Base-by-base conservation (phyloP, 2,797 vertebrate genomes). In the Dipus sagitta region DNA sequence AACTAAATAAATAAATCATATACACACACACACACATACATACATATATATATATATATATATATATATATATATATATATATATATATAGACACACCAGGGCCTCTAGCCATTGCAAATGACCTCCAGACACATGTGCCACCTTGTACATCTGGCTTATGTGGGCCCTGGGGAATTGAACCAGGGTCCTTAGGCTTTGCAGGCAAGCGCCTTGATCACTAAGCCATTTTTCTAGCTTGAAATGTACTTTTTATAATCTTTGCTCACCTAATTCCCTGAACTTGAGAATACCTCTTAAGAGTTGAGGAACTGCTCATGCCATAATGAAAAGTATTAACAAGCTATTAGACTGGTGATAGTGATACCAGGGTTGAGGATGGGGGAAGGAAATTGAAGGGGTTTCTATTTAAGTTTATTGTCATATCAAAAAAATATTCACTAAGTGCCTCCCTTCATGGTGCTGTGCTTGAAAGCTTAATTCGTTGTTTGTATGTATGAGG, bases 321-420 rank as follows among this genome's bases (percentile, higher is more conserved):
- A 23, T 95, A 92, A 67, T 58, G 67, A 90, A 65, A 93, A 65
- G 26, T 85, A 47, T 84, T 91, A 83, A 86, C 60, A 91, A 91
- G 34, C 38, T 28, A 23, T 5, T 28, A 65, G n/a, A 71, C 32
- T 93, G 52, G 72, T 5, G 3, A 52, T 81, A 42, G 52, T 3
- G 3, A 34, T 92, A 58, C 28, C 1, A 71, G 38, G 75, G 68
- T 60, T 58, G 38, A 34, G 7, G 52, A 17, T 81, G 30, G 71
- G 75, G 79, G 67, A 93, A 80, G 80, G 85, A 88, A 96, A 83
- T 86, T 92, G 93, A 84, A 80, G 64, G 62, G 92, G 83, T 92
- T 96, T 96, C 97, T 97, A 95, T 96, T 96, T 96, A 96, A 96
- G 96, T 76, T 95, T 92, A 64, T 95, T 79, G 42, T 87, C 83